Percentiles rank a stretch among this genome's conserved stretches.
Conservation (phyloP, 2,797 vertebrate species). For the Brachyrhaphis roseni region DNA sequence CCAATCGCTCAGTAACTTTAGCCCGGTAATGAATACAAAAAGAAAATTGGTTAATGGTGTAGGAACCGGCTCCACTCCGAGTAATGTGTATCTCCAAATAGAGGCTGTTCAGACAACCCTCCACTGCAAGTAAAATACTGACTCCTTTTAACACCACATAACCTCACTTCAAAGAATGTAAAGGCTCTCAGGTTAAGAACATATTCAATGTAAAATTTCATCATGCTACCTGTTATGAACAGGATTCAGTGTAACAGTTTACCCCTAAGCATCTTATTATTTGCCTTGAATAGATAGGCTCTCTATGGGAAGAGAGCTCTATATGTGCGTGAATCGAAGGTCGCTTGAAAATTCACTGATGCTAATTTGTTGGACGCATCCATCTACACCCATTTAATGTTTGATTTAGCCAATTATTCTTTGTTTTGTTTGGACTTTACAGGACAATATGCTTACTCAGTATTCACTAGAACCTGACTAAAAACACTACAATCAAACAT, state of each 20-base stretch:
- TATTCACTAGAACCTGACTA: neutral
- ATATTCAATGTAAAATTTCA: neutral
- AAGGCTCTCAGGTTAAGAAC: neutral
- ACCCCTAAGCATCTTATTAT: too few species aligned
- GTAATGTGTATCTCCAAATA: neutral
- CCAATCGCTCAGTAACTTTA: neutral
- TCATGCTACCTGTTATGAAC: neutral
- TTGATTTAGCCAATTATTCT: neutral
- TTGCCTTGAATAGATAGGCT: neutral
- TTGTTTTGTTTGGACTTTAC: neutral
- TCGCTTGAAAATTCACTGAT: neutral
- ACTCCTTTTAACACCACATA: neutral
- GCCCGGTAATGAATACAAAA: neutral
- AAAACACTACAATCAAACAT: neutral
- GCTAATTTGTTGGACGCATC: neutral
- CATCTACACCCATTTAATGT: neutral
- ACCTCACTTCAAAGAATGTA: neutral
- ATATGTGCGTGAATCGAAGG: neutral
- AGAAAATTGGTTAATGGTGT: neutral
- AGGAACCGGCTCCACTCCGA: neutral
- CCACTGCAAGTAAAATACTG: neutral
- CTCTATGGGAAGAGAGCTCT: neutral
- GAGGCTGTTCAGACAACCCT: neutral
- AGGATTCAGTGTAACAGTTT: neutral
- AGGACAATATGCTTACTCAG: neutral